Evolutionary conservation across 2,888 invertebrate species (phyloP), one percentile per base, ranked within the genome.

Genomic region (Drosophila nr. fundita): DNA sequence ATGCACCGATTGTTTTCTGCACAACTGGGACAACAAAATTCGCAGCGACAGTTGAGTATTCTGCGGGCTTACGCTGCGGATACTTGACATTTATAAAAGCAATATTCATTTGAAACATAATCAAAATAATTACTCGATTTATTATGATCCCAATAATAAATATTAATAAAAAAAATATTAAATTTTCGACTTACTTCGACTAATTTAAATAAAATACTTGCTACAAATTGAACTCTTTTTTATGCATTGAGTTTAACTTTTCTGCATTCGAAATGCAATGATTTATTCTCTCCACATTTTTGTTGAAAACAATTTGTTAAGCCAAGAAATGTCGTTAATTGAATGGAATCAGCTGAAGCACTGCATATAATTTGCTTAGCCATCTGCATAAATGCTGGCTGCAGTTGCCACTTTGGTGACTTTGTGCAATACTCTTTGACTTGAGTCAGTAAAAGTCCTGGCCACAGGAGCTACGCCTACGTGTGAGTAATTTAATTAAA

Each of bases 401-500:
- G 50, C 24, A 59, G 52, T 50, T 36, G 34, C 11, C 32, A 54
- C 5, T 62, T 62, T 18, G 32, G 7, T 13, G 45, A 38, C 34
- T 61, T 55, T 52, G 62, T 70, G 58, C 34, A 40, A 42, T 32
- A 29, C 21, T 36, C 48, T 53, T 64, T 58, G 50, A 55, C 45
- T 54, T 59, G 7, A 45, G 32, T 11, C 45, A 49, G 40, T 7
- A 3, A 29, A 49, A 49, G 38, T 34, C 55, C 50, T 72, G 21
- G 59, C 40, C 38, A 70, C 50, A 64, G 50, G 30, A 61, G 36
- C 71, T 36, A 30, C 54, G 54, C 49, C 24, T 60, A 40, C 38
- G 53, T 50, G 36, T 32, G 38, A 71, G 50, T 60, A 59, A 65
- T 72, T 72, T 54, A 72, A 72, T 72, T 72, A 72, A 65, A 73